Base-by-base conservation (phyloP, 1,140 invertebrate species). In the Hyphantria cunea region DNA sequence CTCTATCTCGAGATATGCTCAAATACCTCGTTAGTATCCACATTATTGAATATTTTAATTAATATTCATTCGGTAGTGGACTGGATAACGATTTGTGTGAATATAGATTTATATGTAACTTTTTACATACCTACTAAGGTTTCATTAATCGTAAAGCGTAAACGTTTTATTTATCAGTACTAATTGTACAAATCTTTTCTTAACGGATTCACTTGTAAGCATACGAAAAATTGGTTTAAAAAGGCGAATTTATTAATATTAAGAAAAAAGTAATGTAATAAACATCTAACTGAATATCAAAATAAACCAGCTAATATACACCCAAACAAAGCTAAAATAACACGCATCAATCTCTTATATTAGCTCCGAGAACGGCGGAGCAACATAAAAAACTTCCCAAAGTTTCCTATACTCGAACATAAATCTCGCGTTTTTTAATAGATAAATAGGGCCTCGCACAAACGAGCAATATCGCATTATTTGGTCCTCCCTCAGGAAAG, bases 391-490 rank as follows among this genome's bases (percentile, higher is more conserved):
- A 89, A 87, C 74, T 86, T 84, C 80, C 79, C 68, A 64, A 86
- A 82, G 69, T 87, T 86, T 85, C 76, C 81, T 85, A 87, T 85
- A 86, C 76, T 72, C 72, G 71, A n/a, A 65, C 76, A 67, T 90
- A 90, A 89, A 90, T 90, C 85, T 84, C 63, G 60, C 80, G 83
- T 85, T 90, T 90, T 87, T 90, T 90, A 90, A 90, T 90, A 90
- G 87, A 90, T 90, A 90, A 90, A 90, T 90, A 90, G 86, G 80
- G 78, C 82, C 83, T 82, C 80, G 80, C 85, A 82, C 83, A 89
- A 90, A 90, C 87, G 86, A 89, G 87, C 86, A 90, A 89, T 90
- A 90, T 89, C 84, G 72, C 86, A 90, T 90, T 90, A 90, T 90
- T 88, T 88, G 85, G 84, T 71, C 81, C 86, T 83, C 87, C 86